Base-by-base conservation (phyloP, 2,888 invertebrate genomes). In the Cancer borealis region DNA sequence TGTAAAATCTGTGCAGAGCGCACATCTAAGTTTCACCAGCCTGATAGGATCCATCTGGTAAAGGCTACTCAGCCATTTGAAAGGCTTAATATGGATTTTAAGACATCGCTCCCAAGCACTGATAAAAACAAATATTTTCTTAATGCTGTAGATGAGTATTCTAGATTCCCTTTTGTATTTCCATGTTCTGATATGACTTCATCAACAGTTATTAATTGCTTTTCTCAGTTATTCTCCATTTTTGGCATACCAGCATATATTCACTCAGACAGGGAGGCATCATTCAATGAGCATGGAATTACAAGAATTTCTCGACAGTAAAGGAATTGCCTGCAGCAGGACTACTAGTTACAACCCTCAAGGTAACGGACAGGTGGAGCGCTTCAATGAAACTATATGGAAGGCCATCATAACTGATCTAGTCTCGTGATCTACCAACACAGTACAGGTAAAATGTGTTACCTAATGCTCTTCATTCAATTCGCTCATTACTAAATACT, bases 301-400 rank as follows among this genome's bases (percentile, higher is more conserved):
- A n/a, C 66, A 66, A 60, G 88, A 88, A 10, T 93, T 88, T 39
- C 54, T 89, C 60, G 8, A 26, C 21, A 88, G 45, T 26, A 92
- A 88, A 88, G 92, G 92, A 30, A 88, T 92, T n/a, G n/a, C 92
- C 26, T 90, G 90, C 47, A 96, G 96, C 92, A 73, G 94, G 60
- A 94, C 94, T 17, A 96, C 95, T 17, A 92, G 91, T 2, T 95
- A 96, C 54, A 95, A 96, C 88, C 93, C 95, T 14, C 60, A 46
- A 92, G 95, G 95, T 45, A 95, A 96, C 92, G 95, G 95, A n/a
- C 93, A 95, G 47, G 93, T 92, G 2, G 95, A 96, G 73, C 89
- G 92, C 10, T 95, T 93, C 49, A 96, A 96, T 93, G 95, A 94
- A 26, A 95, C 92, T 45, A 94, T 96, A 8, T 96, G 96, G 95